These are phyloP conservation scores for Cordylochernes scorpioides DNA, from an alignment of 2,888 invertebrate species.

Conservation along the genomic window DNA sequence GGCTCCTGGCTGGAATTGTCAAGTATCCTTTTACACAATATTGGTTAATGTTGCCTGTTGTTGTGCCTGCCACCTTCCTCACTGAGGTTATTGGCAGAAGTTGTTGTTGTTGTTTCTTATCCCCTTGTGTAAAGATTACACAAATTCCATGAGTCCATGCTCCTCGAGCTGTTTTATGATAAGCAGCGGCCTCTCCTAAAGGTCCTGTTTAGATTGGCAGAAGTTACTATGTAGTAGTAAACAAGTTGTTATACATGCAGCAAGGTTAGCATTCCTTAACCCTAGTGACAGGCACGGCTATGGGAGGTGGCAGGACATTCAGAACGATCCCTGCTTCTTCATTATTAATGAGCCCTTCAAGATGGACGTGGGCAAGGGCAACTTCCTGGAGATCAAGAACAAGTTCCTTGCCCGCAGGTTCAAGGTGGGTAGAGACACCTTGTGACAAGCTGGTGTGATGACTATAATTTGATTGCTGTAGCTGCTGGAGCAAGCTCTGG, in stretches of 20 bases:
- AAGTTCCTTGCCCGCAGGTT: conserved; percentile 93
- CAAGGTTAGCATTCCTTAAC: conserved; percentile 6
- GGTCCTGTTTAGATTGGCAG: too few species aligned
- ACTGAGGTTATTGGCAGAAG: too few species aligned
- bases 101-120: too few species aligned
- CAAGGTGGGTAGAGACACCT: conserved; percentile 35
- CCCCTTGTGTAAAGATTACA: too few species aligned
- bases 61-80: too few species aligned
- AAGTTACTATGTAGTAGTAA: too few species aligned
- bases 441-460: not conserved
- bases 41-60: too few species aligned
- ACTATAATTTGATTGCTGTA: conserved; percentile 20
- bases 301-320: conserved; percentile 97
- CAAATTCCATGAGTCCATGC: too few species aligned
- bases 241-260: too few species aligned
- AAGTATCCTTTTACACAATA: conserved; percentile 30
- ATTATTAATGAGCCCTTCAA: conserved; percentile 99
- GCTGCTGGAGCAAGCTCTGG: conserved; percentile 86
- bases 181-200: too few species aligned
- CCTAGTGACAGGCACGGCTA: conserved; percentile 48
- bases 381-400: conserved; percentile 96
- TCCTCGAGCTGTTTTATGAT: too few species aligned
- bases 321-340: conserved; percentile 82
- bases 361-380: conserved; percentile 94
- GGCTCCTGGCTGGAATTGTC: conserved; percentile 93